Conservation (phyloP, 2,113 vertebrate species). For the Hiodon tergisus region DNA sequence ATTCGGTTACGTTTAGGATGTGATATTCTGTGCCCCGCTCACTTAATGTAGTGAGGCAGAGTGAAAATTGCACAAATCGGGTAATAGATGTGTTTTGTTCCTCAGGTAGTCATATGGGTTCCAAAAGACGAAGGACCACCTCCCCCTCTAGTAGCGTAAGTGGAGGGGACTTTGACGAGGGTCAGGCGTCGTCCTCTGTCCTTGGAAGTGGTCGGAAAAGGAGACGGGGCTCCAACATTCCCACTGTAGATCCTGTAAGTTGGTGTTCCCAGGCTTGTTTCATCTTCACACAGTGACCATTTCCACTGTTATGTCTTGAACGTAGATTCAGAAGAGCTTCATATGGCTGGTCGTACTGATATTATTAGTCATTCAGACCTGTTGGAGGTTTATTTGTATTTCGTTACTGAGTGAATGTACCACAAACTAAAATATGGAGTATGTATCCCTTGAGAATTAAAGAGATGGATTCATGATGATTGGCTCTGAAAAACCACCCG, state of each 20-base stretch:
- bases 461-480: no score
- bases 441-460: no score
- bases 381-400: no score
- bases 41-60: no score
- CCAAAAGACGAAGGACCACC: slow-evolving; percentile 90
- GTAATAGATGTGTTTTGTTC: neutral
- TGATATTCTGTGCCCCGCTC: no score
- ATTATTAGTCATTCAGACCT: no score
- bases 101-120: slow-evolving; percentile 65
- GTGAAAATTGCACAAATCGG: no score
- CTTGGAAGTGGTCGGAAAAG: slow-evolving; percentile 86
- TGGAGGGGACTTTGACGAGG: slow-evolving; percentile 85
- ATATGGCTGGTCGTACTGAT: no score
- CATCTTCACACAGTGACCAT: neutral
- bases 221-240: slow-evolving; percentile 75
- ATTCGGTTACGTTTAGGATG: no score
- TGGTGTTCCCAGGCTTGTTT: neutral
- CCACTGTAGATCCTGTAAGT: slow-evolving; percentile 89
- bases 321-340: neutral
- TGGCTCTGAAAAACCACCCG: neutral
- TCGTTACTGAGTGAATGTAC: no score
- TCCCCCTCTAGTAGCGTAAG: slow-evolving; percentile 94
- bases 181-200: slow-evolving; percentile 72
- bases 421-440: no score
- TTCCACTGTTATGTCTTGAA: neutral